These are phyloP conservation scores for Athrips mouffetella DNA, from an alignment of 2,888 invertebrate species.

Conservation along the genomic window DNA sequence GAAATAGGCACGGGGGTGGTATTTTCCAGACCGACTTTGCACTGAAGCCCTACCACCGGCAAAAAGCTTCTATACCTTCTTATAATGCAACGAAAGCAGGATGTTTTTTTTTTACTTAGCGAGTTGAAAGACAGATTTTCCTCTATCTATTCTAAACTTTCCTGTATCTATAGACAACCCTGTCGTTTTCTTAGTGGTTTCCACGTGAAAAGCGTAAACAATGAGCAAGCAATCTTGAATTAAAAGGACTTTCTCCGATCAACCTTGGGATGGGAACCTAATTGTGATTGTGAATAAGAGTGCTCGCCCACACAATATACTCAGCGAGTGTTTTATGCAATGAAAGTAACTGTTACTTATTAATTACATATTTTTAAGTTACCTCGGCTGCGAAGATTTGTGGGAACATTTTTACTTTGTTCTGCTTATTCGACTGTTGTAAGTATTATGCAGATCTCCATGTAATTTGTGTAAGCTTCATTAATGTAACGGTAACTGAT, in stretches of 20 bases:
- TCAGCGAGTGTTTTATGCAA: slow-evolving; percentile 54
- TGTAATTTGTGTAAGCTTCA: slow-evolving; percentile 6
- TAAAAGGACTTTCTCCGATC: slow-evolving; percentile 36
- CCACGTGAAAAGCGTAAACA: slow-evolving; percentile 37
- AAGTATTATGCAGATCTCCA: slow-evolving; percentile 2
- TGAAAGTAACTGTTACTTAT: slow-evolving; percentile 57
- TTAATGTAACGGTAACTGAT: slow-evolving; percentile 18
- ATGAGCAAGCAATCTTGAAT: slow-evolving; percentile 33
- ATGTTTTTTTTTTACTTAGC: no score
- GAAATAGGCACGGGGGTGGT: no score
- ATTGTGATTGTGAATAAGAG: slow-evolving; percentile 13
- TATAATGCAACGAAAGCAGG: no score
- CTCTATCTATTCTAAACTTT: neutral
- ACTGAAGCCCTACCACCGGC: no score
- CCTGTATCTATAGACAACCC: slow-evolving; percentile 7
- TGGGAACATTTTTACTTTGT: slow-evolving; percentile 2
- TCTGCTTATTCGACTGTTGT: neutral
- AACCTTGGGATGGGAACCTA: slow-evolving; percentile 31
- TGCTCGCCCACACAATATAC: slow-evolving; percentile 13
- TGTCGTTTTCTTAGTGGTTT: slow-evolving; percentile 29
- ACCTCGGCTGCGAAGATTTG: slow-evolving; percentile 19
- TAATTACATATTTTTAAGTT: slow-evolving; percentile 28
- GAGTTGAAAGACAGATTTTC: no score
- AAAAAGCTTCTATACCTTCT: no score
- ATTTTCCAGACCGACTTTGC: no score